Percentiles rank a stretch among this genome's conserved stretches.
These are phyloP conservation scores for Galeruca laticollis DNA, from an alignment of 2,888 invertebrate genomes.

Conservation along the genomic window DNA sequence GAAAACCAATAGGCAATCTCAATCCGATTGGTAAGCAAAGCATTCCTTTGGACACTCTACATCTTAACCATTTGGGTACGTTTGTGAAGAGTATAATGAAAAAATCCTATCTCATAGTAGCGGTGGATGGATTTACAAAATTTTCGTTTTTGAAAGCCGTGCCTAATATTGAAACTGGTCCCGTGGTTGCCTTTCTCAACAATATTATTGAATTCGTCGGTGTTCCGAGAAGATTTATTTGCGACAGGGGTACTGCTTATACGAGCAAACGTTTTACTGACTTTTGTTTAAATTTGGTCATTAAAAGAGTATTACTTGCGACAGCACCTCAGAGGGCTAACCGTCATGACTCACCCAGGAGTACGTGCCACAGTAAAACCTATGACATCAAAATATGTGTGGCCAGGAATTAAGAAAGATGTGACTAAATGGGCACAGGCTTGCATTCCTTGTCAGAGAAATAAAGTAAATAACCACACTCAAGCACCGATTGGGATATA, in stretches of 20 bases:
- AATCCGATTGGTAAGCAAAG: no score
- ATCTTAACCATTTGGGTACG: constrained; percentile 52
- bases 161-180: constrained; percentile 40
- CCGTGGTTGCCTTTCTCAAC: constrained; percentile 44
- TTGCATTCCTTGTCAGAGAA: no score
- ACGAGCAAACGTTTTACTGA: no score
- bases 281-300: constrained; percentile 38
- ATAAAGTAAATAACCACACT: no score
- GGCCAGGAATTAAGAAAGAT: no score
- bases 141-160: constrained; percentile 55
- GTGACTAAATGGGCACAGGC: no score
- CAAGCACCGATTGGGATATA: no score
- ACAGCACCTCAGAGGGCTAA: constrained; percentile 53
- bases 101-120: no score
- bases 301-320: constrained; percentile 50
- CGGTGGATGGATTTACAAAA: constrained; percentile 59
- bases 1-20: constrained; percentile 47
- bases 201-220: constrained; percentile 43
- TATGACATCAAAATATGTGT: no score
- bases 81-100: constrained; percentile 48
- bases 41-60: constrained; percentile 53
- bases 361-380: no score
- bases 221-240: constrained; percentile 46
- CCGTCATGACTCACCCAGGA: no score
- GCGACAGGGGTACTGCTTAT: constrained; percentile 46